These are phyloP conservation scores for Catalaphyllia jardinei DNA, from an alignment of 64 coral and sea anemone genomes.

Conservation along the genomic window DNA sequence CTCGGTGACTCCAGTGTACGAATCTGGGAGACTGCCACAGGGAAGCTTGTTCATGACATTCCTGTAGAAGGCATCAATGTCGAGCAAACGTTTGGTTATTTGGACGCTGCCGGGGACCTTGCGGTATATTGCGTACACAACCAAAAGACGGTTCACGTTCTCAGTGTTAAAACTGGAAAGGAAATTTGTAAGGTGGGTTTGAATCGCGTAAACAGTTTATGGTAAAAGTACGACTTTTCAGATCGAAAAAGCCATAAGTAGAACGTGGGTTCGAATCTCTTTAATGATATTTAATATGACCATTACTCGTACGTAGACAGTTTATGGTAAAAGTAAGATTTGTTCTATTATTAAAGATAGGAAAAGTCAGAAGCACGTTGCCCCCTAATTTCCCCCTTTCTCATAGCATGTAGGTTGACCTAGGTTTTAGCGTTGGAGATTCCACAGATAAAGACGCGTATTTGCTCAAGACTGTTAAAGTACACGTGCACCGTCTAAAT, in stretches of 20 bases:
- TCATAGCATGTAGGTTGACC: too few relatives aligned
- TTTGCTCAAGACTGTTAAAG: too few relatives aligned
- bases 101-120: conserved; percentile 57
- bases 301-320: too few relatives aligned
- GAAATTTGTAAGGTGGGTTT: conserved; percentile 66
- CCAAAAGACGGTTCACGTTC: conserved; percentile 68
- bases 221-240: not conserved
- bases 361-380: too few relatives aligned
- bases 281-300: too few relatives aligned
- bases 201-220: not conserved
- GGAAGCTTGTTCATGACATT: conserved; percentile 64
- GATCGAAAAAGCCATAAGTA: too few relatives aligned
- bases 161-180: conserved; percentile 73
- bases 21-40: conserved; percentile 66
- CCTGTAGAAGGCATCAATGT: conserved; percentile 68
- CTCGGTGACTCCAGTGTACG: conserved; percentile 56
- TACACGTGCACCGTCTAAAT: too few relatives aligned
- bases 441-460: too few relatives aligned
- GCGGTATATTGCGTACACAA: conserved; percentile 62
- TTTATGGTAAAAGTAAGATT: not conserved
- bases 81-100: conserved; percentile 62
- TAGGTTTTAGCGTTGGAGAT: too few relatives aligned
- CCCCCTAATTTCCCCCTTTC: too few relatives aligned
- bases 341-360: too few relatives aligned
- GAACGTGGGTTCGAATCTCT: too few relatives aligned